A percentile compares a stretch with the other conserved stretches of the same genome.
Conservation (phyloP, 2,113 vertebrate genomes). For the Hydrolagus affinis region DNA sequence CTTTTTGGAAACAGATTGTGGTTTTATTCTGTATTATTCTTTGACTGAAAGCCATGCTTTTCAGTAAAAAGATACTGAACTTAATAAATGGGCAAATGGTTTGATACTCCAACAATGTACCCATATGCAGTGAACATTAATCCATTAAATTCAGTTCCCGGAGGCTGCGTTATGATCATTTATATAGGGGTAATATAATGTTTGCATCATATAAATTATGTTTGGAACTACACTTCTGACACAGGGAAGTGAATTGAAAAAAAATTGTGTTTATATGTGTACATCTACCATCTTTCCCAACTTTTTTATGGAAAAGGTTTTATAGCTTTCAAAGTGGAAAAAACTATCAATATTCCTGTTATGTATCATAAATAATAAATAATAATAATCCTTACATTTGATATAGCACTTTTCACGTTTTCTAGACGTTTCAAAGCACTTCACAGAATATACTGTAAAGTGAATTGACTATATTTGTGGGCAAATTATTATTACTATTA, state of each 20-base stretch:
- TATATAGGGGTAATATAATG: no score
- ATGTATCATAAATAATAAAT: no score
- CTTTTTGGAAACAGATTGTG: no score
- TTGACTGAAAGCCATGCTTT: background rate
- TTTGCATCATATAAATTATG: no score
- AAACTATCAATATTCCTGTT: background rate
- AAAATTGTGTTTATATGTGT: background rate
- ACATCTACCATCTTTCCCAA: background rate
- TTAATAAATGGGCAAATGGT: background rate
- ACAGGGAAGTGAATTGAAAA: no score
- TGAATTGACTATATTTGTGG: no score
- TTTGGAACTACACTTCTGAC: background rate
- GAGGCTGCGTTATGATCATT: background rate
- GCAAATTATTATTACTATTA: no score
- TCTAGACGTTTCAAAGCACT: no score
- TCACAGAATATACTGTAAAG: no score
- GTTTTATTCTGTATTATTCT: background rate
- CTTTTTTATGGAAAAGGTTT: background rate
- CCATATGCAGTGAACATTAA: background rate
- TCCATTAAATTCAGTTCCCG: background rate
- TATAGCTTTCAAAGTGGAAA: background rate
- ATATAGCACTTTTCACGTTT: no score
- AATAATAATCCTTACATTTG: no score
- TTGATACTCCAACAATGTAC: no score
- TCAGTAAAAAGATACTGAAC: background rate